A percentile compares a stretch with the other conserved stretches of the same genome.
These are phyloP conservation scores for Sparus aurata DNA, from an alignment of 2,797 vertebrate genomes.

Conservation along the genomic window DNA sequence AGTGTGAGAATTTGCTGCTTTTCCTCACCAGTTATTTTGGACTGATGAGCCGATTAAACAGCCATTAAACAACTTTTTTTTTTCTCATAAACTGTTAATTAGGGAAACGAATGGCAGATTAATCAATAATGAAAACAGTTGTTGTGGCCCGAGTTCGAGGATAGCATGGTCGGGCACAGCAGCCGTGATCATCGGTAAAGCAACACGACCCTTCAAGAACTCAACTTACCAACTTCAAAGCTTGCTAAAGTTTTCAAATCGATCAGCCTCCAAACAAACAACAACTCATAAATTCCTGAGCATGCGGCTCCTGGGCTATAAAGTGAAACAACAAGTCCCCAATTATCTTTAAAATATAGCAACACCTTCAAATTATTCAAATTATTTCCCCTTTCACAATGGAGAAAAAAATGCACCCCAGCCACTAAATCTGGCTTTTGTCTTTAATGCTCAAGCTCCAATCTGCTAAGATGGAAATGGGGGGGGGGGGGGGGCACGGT, in stretches of 20 bases:
- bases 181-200: background rate
- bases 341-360: background rate
- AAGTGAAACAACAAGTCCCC: background rate
- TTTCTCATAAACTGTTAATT: no score
- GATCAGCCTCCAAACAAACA: slow-evolving; percentile 11
- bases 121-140: background rate
- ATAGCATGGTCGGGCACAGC: background rate
- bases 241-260: background rate
- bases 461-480: no score
- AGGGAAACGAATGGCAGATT: background rate
- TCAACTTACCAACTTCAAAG: background rate
- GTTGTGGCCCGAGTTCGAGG: background rate
- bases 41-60: background rate
- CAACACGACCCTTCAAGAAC: background rate
- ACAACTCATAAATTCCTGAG: background rate
- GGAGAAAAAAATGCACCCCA: no score
- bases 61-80: no score
- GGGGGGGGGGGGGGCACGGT: no score
- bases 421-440: no score
- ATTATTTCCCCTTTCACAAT: slow-evolving; percentile 1
- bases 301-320: background rate
- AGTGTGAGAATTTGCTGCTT: background rate
- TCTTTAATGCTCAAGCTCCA: no score
- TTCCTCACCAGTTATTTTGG: background rate
- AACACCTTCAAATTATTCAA: slow-evolving; percentile 1